These are phyloP conservation scores for Adela reaumurella DNA, from an alignment of 2,888 invertebrate genomes.

Conservation along the genomic window DNA sequence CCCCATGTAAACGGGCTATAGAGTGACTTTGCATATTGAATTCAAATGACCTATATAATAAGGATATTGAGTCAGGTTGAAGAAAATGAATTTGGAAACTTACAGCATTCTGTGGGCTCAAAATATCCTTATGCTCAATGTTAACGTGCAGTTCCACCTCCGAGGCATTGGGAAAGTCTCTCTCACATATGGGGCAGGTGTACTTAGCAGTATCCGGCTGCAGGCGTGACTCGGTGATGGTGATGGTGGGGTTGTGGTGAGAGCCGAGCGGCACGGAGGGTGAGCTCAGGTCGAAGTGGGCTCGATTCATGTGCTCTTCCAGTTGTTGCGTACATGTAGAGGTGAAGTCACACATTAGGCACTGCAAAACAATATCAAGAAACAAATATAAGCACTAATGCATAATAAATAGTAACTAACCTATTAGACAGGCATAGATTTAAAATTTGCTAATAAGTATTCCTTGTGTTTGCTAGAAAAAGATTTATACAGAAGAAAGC, in stretches of 20 bases:
- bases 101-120: slow-evolving; percentile 61
- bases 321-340: slow-evolving; percentile 70
- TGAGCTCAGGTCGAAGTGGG: slow-evolving; percentile 78
- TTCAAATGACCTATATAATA: too few relatives aligned
- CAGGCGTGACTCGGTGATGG: slow-evolving; percentile 39
- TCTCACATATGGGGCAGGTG: slow-evolving; percentile 76
- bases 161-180: slow-evolving; percentile 66
- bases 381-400: too few relatives aligned
- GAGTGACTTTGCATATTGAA: too few relatives aligned
- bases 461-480: too few relatives aligned
- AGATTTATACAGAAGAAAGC: too few relatives aligned
- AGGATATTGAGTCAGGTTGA: too few relatives aligned
- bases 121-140: slow-evolving; percentile 77
- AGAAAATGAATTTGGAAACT: too few relatives aligned
- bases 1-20: too few relatives aligned
- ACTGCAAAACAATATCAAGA: slow-evolving; percentile 58
- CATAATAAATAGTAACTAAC: too few relatives aligned
- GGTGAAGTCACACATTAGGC: slow-evolving; percentile 74
- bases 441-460: too few relatives aligned
- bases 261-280: slow-evolving; percentile 56
- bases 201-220: slow-evolving; percentile 49
- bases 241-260: slow-evolving; percentile 32
- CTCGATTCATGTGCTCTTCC: slow-evolving; percentile 80
- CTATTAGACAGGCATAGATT: too few relatives aligned
- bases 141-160: slow-evolving; percentile 84